phyloP scores from a whole-genome alignment of 2,888 invertebrate species.

The Sphaerophoria taeniata region DNA sequence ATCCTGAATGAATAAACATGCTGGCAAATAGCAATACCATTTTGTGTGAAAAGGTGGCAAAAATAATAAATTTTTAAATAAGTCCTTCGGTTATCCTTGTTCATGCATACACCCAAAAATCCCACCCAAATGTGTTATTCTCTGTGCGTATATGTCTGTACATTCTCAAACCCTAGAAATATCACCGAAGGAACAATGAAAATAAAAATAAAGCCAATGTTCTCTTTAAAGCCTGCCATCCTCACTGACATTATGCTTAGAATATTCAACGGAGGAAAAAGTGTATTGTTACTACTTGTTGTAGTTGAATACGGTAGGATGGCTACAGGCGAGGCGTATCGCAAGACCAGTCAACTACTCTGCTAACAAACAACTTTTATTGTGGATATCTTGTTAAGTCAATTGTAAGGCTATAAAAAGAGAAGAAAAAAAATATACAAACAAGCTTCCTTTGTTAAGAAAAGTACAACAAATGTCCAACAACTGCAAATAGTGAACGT shows the following conservation, averaged over 20 bases:
- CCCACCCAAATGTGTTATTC: too few species aligned
- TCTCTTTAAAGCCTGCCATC: slow-evolving; percentile 22
- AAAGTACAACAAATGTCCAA: slow-evolving; percentile 44
- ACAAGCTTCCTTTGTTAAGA: neutral
- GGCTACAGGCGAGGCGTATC: slow-evolving; percentile 32
- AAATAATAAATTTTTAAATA: slow-evolving; percentile 59
- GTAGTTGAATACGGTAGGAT: too few species aligned
- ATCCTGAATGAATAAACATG: slow-evolving; percentile 20
- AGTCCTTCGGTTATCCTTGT: slow-evolving; percentile 50
- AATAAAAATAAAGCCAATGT: slow-evolving; percentile 24
- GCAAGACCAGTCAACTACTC: slow-evolving; percentile 55
- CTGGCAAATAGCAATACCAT: slow-evolving; percentile 6
- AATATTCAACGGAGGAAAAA: slow-evolving; percentile 43
- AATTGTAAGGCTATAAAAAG: slow-evolving; percentile 61
- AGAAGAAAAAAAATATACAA: slow-evolving; percentile 11
- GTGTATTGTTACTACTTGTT: neutral
- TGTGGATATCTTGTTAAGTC: slow-evolving; percentile 67
- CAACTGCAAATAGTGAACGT: slow-evolving; percentile 63
- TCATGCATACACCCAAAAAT: slow-evolving; percentile 10
- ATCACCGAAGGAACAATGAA: neutral
- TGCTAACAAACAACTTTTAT: slow-evolving; percentile 54
- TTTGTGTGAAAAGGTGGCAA: slow-evolving; percentile 34
- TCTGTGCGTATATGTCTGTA: slow-evolving; percentile 10
- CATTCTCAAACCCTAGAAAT: slow-evolving; percentile 4
- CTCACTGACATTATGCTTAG: slow-evolving; percentile 51